Evolutionary conservation across 2,888 invertebrate genomes (phyloP).

Genomic region (Sinotaia quadrata): DNA sequence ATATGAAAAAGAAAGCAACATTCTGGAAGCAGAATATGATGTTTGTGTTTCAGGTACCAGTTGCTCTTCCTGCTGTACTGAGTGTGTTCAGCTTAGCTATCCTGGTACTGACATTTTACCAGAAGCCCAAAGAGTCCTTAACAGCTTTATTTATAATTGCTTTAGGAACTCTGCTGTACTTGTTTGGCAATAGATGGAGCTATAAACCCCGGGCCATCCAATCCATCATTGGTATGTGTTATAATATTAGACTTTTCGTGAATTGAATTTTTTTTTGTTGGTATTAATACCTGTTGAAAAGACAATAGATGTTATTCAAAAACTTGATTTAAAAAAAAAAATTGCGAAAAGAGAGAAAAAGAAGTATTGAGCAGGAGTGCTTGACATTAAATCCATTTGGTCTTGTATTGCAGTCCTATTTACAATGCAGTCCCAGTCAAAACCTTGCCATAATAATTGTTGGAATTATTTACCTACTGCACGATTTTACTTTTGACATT

Average conservation of each 20-base stretch:
- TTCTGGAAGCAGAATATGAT: too few relatives aligned
- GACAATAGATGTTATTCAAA: not conserved
- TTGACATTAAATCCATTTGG: too few relatives aligned
- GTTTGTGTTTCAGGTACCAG: conserved; percentile 77
- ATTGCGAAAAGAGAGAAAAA: too few relatives aligned
- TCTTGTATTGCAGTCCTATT: too few relatives aligned
- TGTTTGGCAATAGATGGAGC: conserved; percentile 58
- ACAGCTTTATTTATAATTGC: conserved; percentile 78
- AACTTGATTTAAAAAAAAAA: not conserved
- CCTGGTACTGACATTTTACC: conserved; percentile 88
- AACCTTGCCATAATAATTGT: too few relatives aligned
- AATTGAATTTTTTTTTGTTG: not conserved
- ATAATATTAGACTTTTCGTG: not conserved
- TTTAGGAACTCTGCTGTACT: conserved; percentile 80
- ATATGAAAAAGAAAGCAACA: too few relatives aligned
- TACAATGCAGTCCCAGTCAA: too few relatives aligned
- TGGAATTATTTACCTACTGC: too few relatives aligned
- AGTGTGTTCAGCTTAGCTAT: conserved; percentile 88
- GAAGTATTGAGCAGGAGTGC: too few relatives aligned
- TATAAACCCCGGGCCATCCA: conserved; percentile 57
- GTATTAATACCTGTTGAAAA: not conserved
- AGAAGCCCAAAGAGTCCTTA: conserved; percentile 80
- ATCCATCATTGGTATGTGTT: conserved; percentile 59
- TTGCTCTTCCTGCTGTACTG: conserved; percentile 86
- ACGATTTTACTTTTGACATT: too few relatives aligned